phyloP scores from a whole-genome alignment of 2,888 invertebrate species.

The Lasioglossum vierecki region DNA sequence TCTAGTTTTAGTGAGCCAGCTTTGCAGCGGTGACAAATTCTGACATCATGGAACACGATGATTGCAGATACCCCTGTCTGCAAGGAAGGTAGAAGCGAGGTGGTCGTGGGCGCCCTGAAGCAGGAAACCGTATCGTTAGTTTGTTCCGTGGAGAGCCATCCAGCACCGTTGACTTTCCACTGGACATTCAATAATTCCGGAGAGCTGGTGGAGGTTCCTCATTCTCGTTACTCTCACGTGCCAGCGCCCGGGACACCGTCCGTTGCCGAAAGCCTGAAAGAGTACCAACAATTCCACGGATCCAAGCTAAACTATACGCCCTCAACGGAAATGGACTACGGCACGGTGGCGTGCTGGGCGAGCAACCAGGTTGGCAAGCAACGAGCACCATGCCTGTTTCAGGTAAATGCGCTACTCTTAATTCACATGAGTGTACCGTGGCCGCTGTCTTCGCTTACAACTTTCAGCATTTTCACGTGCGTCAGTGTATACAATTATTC shows the following conservation, averaged over 20 bases:
- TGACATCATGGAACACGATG: background rate
- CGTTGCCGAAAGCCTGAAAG: slow-evolving; percentile 77
- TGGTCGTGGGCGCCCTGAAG: slow-evolving; percentile 92
- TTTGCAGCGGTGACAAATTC: background rate
- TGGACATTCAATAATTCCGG: slow-evolving; percentile 98
- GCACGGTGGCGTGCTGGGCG: slow-evolving; percentile 94
- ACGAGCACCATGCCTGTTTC: slow-evolving; percentile 93
- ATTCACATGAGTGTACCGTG: slow-evolving; percentile 25
- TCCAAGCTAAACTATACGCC: slow-evolving; percentile 94
- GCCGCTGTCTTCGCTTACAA: background rate
- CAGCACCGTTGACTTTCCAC: slow-evolving; percentile 93
- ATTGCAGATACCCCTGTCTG: slow-evolving; percentile 79
- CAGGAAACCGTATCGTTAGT: slow-evolving; percentile 94
- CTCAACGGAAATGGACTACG: slow-evolving; percentile 94
- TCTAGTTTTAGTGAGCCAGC: background rate
- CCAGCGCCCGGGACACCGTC: slow-evolving; percentile 74
- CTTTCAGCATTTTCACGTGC: background rate
- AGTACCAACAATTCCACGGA: slow-evolving; percentile 84
- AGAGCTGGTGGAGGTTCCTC: slow-evolving; percentile 91
- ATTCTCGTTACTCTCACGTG: slow-evolving; percentile 85
- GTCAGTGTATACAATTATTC: background rate
- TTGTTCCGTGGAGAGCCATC: slow-evolving; percentile 95
- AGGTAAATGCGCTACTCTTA: slow-evolving; percentile 84
- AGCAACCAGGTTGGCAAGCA: slow-evolving; percentile 93
- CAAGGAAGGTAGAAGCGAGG: slow-evolving; percentile 89